A percentile compares a stretch with the other conserved stretches of the same genome.
Conservation (phyloP, 1,140 invertebrate genomes). For the Aphelinus atriplicis region DNA sequence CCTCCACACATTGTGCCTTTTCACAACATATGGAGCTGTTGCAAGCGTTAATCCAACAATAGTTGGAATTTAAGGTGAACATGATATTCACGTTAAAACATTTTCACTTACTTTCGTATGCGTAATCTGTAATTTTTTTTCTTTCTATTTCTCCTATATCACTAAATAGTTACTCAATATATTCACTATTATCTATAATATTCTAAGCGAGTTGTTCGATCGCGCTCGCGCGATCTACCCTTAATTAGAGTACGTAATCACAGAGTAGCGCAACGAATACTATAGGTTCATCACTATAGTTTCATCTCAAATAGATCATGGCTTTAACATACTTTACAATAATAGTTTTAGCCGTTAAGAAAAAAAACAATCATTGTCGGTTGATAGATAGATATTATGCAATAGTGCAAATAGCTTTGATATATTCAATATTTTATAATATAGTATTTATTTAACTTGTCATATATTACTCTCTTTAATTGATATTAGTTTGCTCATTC, state of each 20-base stretch:
- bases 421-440: conserved; percentile 11
- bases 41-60: too few species aligned
- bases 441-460: conserved; percentile 1
- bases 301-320: conserved; percentile 28
- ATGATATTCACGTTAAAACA: too few species aligned
- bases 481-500: neutral
- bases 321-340: conserved; percentile 1
- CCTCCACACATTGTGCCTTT: too few species aligned
- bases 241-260: conserved; percentile 54
- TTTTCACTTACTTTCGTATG: too few species aligned
- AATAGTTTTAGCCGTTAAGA: conserved; percentile 9
- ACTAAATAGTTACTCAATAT: too few species aligned
- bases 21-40: too few species aligned
- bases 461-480: conserved; percentile 10
- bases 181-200: neutral
- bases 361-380: neutral
- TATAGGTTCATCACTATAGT: conserved; percentile 46
- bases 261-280: conserved; percentile 55
- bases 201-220: conserved; percentile 25
- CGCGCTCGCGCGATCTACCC: conserved; percentile 33
- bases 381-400: neutral
- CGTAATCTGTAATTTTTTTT: too few species aligned
- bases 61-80: too few species aligned
- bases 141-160: too few species aligned
- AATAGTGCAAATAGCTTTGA: conserved; percentile 10